A percentile compares a stretch with the other conserved stretches of the same genome.
phyloP scores from a whole-genome alignment of 2,113 vertebrate genomes.

The Channa maculata region DNA sequence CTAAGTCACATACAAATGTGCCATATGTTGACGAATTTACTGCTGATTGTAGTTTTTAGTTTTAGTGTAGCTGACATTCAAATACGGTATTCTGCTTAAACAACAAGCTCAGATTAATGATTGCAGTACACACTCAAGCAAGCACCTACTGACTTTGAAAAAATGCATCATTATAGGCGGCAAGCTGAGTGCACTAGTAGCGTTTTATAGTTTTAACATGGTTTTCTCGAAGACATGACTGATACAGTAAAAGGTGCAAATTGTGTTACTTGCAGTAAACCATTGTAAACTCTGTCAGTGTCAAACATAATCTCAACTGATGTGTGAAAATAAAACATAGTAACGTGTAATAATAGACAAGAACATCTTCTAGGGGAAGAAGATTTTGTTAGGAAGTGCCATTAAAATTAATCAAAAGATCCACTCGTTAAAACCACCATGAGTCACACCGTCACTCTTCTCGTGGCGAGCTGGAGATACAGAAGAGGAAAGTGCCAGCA shows the following conservation, averaged over 20 bases:
- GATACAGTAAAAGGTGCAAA: conserved; percentile 20
- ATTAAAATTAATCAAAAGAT: conserved; percentile 81
- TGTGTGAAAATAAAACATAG: conserved; percentile 19
- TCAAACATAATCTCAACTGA: conserved; percentile 36
- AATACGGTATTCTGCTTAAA: background rate
- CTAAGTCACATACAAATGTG: conserved; percentile 35
- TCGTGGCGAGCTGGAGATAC: conserved; percentile 57
- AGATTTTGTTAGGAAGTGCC: conserved; percentile 62
- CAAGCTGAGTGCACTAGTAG: conserved; percentile 21
- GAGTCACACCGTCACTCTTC: conserved; percentile 60
- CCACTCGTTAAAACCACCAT: conserved; percentile 58
- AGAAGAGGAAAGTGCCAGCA: conserved; percentile 63
- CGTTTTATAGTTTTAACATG: conserved; percentile 27
- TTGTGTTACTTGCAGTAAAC: conserved; percentile 9
- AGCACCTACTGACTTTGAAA: background rate
- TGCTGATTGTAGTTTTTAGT: conserved; percentile 5
- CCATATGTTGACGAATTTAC: conserved; percentile 41
- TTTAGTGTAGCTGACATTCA: background rate
- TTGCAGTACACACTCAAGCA: background rate
- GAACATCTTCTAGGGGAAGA: conserved; percentile 20
- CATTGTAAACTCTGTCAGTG: conserved; percentile 4
- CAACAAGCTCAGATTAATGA: background rate
- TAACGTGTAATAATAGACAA: conserved; percentile 26
- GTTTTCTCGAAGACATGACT: conserved; percentile 27
- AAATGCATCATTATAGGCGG: conserved; percentile 1